Conservation (phyloP, 2,888 invertebrate species). For the Eilema depressum region DNA sequence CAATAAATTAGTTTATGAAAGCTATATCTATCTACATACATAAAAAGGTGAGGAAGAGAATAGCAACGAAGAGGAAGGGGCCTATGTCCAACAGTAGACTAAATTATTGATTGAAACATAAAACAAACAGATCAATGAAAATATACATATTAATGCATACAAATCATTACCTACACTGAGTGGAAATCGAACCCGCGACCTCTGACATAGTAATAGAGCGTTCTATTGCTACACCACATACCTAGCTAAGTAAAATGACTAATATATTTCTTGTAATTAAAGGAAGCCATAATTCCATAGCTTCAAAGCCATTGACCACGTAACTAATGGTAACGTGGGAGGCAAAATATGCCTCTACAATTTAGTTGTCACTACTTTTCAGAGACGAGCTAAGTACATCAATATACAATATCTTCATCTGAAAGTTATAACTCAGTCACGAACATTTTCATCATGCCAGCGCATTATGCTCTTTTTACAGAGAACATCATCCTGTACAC, state of each 20-base stretch:
- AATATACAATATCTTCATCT: constrained; percentile 42
- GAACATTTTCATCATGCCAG: constrained; percentile 54
- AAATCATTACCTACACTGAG: not conserved
- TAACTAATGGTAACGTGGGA: not conserved
- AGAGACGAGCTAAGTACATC: constrained; percentile 26
- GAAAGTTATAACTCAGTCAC: constrained; percentile 37
- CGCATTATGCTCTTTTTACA: constrained; percentile 54
- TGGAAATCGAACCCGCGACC: not conserved
- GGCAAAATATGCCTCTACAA: not conserved
- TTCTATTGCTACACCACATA: not conserved
- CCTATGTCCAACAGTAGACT: too few relatives aligned
- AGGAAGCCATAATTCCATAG: not conserved
- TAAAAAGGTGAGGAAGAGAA: too few relatives aligned
- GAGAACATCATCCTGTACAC: constrained; percentile 54
- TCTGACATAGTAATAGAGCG: not conserved
- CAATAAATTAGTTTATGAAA: too few relatives aligned
- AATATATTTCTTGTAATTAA: not conserved
- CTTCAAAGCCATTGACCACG: not conserved
- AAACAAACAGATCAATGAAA: too few relatives aligned
- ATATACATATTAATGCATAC: too few relatives aligned
- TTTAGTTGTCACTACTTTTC: not conserved
- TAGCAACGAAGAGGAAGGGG: too few relatives aligned
- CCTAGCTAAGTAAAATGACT: not conserved
- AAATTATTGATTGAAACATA: too few relatives aligned
- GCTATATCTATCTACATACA: too few relatives aligned